Conservation (phyloP, 2,113 vertebrate genomes). For the Rhinoptilus africanus region DNA sequence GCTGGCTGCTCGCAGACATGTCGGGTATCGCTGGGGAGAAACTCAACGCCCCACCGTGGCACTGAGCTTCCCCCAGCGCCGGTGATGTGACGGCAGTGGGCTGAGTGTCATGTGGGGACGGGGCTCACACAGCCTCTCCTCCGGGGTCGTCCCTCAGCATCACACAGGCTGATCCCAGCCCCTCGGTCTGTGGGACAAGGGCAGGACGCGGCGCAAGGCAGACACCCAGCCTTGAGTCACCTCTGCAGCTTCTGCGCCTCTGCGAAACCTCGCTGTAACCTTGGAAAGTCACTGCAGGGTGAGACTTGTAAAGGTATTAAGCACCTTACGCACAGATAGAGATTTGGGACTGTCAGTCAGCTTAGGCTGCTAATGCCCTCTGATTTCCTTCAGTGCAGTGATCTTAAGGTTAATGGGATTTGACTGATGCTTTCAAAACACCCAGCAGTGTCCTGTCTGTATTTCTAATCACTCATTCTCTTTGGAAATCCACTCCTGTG, state of each 20-base stretch:
- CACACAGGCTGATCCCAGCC: not conserved
- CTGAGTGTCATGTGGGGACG: not conserved
- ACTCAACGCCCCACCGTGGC: accelerated
- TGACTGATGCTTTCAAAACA: not conserved
- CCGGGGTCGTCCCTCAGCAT: not conserved
- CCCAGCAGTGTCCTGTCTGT: not conserved
- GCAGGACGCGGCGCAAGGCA: not conserved
- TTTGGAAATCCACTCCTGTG: not conserved
- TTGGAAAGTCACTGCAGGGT: not conserved
- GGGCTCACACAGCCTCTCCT: not conserved
- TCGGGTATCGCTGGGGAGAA: not conserved
- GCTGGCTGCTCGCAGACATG: not conserved
- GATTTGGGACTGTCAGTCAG: not conserved
- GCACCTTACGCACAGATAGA: accelerated
- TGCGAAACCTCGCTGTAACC: not conserved
- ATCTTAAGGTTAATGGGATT: not conserved
- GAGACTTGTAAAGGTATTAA: not conserved
- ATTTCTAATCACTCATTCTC: not conserved
- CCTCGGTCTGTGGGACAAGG: not conserved
- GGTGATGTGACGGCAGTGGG: accelerated
- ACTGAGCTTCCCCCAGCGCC: not conserved
- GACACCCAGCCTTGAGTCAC: not conserved
- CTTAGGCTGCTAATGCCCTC: not conserved
- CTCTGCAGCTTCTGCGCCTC: not conserved
- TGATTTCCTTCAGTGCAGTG: not conserved